Conservation (phyloP, 1,140 invertebrate genomes). For the Diorhabda sublineata region DNA sequence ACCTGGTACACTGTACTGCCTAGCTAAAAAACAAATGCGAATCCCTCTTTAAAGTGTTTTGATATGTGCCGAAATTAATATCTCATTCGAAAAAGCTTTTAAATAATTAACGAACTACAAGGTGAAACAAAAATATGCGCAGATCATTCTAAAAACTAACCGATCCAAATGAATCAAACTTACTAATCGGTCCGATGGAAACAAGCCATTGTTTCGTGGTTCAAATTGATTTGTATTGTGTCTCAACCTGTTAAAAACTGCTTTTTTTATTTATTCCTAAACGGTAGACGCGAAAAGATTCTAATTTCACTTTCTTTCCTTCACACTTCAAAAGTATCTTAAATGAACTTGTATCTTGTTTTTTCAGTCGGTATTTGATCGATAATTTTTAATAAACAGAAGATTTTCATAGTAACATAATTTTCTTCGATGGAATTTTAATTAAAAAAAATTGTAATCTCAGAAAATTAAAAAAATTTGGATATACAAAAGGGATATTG, state of each 20-base stretch:
- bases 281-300: no score
- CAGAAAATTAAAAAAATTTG: no score
- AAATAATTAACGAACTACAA: constrained; percentile 12
- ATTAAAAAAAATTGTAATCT: no score
- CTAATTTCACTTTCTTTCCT: no score
- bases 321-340: no score
- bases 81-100: constrained; percentile 1
- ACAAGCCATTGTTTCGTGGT: not conserved
- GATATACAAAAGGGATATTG: no score
- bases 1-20: no score
- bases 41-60: not conserved
- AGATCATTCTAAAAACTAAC: not conserved
- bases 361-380: no score
- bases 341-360: no score
- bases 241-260: not conserved
- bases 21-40: not conserved
- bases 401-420: no score
- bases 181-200: not conserved
- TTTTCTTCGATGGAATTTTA: no score
- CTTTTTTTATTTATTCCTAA: not conserved
- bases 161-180: constrained; percentile 1
- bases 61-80: not conserved
- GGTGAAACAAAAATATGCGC: constrained; percentile 5
- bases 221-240: constrained; percentile 11
- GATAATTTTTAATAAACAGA: no score